Conservation (phyloP, 2,797 vertebrate species). For the Rhynchotus rufescens region DNA sequence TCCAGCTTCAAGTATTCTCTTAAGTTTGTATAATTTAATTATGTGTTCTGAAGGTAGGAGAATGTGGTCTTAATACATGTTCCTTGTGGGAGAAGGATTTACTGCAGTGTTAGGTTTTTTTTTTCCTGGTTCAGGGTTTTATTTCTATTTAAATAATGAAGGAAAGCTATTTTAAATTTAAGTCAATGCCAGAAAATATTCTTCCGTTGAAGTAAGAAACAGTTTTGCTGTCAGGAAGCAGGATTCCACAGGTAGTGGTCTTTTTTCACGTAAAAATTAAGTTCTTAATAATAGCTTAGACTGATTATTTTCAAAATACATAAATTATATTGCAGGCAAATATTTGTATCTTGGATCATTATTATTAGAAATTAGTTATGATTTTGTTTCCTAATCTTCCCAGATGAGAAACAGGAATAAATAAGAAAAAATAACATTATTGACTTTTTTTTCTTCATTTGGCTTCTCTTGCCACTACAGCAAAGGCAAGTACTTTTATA, state of each 20-base stretch:
- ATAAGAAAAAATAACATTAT: constrained; percentile 64
- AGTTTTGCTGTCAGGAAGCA: constrained; percentile 4
- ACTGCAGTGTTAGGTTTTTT: background rate
- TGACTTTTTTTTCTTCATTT: constrained; percentile 30
- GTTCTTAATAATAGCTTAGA: constrained; percentile 15
- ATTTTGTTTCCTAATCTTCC: constrained; percentile 64
- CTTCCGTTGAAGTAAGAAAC: background rate
- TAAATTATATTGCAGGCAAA: constrained; percentile 19
- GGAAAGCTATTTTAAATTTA: background rate
- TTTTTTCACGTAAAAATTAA: constrained; percentile 13
- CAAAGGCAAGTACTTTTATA: constrained; percentile 36
- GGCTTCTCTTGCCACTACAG: background rate
- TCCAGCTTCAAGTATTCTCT: background rate
- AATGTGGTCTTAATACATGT: background rate
- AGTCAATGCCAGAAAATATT: background rate
- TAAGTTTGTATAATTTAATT: background rate
- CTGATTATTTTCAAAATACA: constrained; percentile 51
- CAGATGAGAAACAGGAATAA: constrained; percentile 38
- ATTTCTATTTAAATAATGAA: background rate
- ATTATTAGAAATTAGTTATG: constrained; percentile 61
- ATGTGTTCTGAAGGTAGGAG: background rate
- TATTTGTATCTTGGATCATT: constrained; percentile 18
- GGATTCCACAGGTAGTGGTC: constrained; percentile 6
- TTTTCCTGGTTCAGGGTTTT: background rate
- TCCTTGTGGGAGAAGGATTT: background rate